phyloP scores from a whole-genome alignment of 2,888 invertebrate genomes.

The Parascotia fuliginaria region DNA sequence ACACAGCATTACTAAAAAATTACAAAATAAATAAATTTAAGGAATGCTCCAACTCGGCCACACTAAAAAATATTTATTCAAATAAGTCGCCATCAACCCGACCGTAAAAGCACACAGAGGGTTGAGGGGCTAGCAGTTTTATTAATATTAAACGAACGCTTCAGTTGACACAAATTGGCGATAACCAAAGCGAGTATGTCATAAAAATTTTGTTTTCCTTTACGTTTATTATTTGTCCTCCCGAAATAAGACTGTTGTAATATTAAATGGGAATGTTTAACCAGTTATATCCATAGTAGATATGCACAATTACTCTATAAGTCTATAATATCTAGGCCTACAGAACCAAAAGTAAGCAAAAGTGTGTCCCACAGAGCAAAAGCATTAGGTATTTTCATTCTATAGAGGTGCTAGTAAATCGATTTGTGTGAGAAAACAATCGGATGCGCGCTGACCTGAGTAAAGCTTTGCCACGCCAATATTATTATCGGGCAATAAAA shows the following conservation, averaged over 20 bases:
- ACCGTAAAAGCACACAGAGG: constrained; percentile 81
- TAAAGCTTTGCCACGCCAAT: constrained; percentile 59
- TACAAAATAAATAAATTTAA: constrained; percentile 74
- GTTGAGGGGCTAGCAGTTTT: constrained; percentile 80
- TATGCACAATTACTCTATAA: constrained; percentile 2
- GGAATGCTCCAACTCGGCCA: constrained; percentile 60
- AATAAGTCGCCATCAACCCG: constrained; percentile 82
- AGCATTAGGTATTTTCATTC: constrained; percentile 10
- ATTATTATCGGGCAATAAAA: constrained; percentile 67
- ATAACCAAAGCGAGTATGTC: constrained; percentile 76
- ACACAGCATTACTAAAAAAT: constrained; percentile 50
- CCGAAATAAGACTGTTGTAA: constrained; percentile 52
- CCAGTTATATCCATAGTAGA: constrained; percentile 2
- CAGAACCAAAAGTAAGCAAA: too few species aligned
- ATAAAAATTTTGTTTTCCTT: constrained; percentile 70
- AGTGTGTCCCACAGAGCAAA: not conserved
- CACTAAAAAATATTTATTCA: constrained; percentile 82
- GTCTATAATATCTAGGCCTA: too few species aligned
- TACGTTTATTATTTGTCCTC: constrained; percentile 62
- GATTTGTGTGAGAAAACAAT: constrained; percentile 73
- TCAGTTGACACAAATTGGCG: constrained; percentile 84
- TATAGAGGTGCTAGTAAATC: constrained; percentile 50
- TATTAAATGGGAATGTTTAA: constrained; percentile 9
- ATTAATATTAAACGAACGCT: constrained; percentile 85
- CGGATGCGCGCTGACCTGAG: constrained; percentile 42